Evolutionary conservation across 2,888 invertebrate genomes (phyloP), one percentile per base, ranked within the genome.

Genomic region (Heliconius aoede): DNA sequence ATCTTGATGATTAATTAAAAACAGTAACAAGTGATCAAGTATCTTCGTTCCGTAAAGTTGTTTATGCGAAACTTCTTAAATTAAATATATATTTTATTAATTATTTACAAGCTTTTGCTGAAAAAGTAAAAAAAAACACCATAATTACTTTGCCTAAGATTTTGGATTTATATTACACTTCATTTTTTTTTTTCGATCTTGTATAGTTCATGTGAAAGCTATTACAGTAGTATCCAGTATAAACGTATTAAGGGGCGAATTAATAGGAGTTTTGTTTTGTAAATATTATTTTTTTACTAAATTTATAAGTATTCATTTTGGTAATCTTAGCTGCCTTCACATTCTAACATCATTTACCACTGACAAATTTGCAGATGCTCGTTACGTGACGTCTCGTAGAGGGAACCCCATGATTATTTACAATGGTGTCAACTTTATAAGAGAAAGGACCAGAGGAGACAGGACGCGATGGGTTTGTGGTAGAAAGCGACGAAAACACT

Each of bases 381-480:
- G 81, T 9, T 89, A 86, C 80, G 87, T 90, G 78, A 84, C 85
- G 79, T 90, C 91, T 5, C 86, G 90, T 11, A 88, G 89, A 9
- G 92, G 92, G 46, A 92, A 92, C 78, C 91, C 90, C 13, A 91
- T 91, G 90, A 86, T 92, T 67, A 78, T 90, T 55, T 86, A 87
- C 79, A 86, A 88, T 40, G 90, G 89, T 74, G 84, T 85, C 78
- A 89, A 90, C 84, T 92, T 91, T 84, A 91, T 89, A 76, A 84
- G 85, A 69, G 91, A 92, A 82, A 84, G 88, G 74, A 82, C 85
- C 32, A 81, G 85, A 32, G 89, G 88, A 3, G 80, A 78, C 8
- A 84, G 86, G 61, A 87, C 86, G 40, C 83, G 91, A 76, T 92
- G 92, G 92, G 92, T 91, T 30, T 92, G 92, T 83, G 89, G 91